A percentile compares a stretch with the other conserved stretches of the same genome.
phyloP scores from a whole-genome alignment of 2,888 invertebrate species.

The Synergus umbraculus region DNA sequence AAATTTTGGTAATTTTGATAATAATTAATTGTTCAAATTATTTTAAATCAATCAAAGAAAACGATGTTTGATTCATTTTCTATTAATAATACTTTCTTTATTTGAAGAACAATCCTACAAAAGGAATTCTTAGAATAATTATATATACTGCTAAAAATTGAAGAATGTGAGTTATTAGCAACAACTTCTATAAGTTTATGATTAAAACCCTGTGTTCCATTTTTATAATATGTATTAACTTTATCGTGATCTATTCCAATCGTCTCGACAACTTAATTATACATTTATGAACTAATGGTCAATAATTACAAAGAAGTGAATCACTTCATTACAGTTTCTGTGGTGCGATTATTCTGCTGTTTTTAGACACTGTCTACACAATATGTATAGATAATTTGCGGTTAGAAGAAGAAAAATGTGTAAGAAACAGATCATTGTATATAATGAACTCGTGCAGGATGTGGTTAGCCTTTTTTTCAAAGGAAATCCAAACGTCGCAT shows the following conservation, averaged over 20 bases:
- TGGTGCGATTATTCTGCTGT: background rate
- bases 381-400: slow-evolving; percentile 30
- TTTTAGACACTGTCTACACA: background rate
- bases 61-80: no score
- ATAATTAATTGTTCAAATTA: no score
- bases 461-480: background rate
- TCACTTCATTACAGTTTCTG: slow-evolving; percentile 15
- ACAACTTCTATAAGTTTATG: background rate
- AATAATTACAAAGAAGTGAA: slow-evolving; percentile 27
- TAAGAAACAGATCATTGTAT: slow-evolving; percentile 17
- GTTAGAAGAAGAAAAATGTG: background rate
- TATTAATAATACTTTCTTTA: no score
- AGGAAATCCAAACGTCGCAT: background rate
- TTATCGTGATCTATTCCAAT: slow-evolving; percentile 3
- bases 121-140: background rate
- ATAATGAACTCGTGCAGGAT: slow-evolving; percentile 18
- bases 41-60: no score
- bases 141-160: no score
- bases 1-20: no score
- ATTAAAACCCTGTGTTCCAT: background rate
- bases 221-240: background rate
- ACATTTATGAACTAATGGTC: slow-evolving; percentile 30
- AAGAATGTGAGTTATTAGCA: background rate
- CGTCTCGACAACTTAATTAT: slow-evolving; percentile 33
- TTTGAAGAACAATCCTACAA: no score